Evolutionary conservation across 2,113 vertebrate genomes (phyloP), one percentile per base, ranked within the genome.

Genomic region (Melospiza melodia): DNA sequence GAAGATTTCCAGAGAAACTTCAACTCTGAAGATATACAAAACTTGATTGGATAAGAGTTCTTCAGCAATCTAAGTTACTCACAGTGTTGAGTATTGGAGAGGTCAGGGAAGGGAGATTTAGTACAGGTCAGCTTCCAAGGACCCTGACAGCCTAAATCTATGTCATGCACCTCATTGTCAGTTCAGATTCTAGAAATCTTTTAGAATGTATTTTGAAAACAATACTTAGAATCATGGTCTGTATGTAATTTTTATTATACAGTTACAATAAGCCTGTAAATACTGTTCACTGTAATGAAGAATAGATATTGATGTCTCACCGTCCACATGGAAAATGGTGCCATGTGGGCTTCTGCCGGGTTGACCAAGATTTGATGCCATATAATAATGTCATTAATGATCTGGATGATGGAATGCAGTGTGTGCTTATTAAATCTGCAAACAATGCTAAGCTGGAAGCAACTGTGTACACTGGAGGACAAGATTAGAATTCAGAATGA

Each of bases 401-500:
- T 81, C 48, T 77, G 65, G 59, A 75, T 81, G 69, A 94, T 89
- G 68, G 69, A 92, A 93, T 25, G 65, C 39, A 73, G 25, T 33
- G 54, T 63, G 31, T 65, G 73, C 87, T 93, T 95, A 93, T 93
- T 94, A 93, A 92, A 92, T 75, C 73, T 78, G 73, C 76, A 94
- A 89, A 95, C 52, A 86, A 71, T 43, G 52, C 73, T 67, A 68
- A 35, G 48, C 57, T 95, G 79, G 61, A 96, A 95, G 76, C 27
- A 67, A 89, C 61, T 63, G 39, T 77, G 44, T 86, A 81, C 52
- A 63, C 19, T 48, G 39, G 48, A 94, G 86, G 48, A 93, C 76
- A 92, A 84, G 61, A 87, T 89, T 68, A 89, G 76, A 92, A 95
- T 94, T 93, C 65, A 78, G 79, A 95, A 81, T 55, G n/a, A 92